Percentiles rank a stretch among this genome's conserved stretches.
Evolutionary conservation across 37 sponge, comb jelly and placozoan genomes (phyloP).

Genomic region (Ianthella basta): DNA sequence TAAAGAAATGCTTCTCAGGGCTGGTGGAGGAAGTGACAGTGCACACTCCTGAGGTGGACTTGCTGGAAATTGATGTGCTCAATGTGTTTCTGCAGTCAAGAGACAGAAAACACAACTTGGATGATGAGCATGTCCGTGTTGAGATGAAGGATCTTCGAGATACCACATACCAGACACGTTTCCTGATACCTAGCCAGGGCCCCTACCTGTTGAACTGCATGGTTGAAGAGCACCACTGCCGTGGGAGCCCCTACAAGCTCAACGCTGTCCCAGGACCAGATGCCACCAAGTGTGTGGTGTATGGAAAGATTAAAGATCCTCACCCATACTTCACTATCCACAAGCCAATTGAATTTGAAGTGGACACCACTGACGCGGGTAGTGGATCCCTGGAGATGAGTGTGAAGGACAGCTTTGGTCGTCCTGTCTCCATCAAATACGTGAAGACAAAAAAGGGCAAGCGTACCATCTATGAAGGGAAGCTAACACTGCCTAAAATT

Average conservation of each 20-base stretch:
- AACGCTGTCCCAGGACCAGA: conserved; percentile 66
- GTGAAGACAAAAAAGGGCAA: neutral
- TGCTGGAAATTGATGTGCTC: conserved; percentile 66
- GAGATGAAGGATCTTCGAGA: conserved; percentile 64
- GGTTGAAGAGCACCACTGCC: conserved; percentile 19
- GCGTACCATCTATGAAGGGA: conserved; percentile 25
- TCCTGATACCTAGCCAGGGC: conserved; percentile 31
- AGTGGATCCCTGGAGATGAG: conserved; percentile 36
- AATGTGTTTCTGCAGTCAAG: conserved; percentile 21
- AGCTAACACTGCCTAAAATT: conserved; percentile 45
- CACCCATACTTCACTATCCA: conserved; percentile 42
- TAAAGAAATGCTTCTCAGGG: conserved; percentile 26
- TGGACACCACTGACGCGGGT: conserved; percentile 48
- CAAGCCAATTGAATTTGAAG: conserved; percentile 51
- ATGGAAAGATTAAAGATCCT: conserved; percentile 30
- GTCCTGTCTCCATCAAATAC: neutral
- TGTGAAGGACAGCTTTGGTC: conserved; percentile 11
- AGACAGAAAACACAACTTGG: conserved; percentile 9
- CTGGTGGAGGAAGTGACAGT: conserved; percentile 47
- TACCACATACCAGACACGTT: conserved; percentile 53
- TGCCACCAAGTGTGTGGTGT: conserved; percentile 55
- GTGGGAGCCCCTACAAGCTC: conserved; percentile 84
- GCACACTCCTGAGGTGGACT: conserved; percentile 53
- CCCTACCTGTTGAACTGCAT: conserved; percentile 18
- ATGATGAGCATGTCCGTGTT: conserved; percentile 29